phyloP scores from a whole-genome alignment of 2,888 invertebrate genomes.

The Cosmopolites sordidus region DNA sequence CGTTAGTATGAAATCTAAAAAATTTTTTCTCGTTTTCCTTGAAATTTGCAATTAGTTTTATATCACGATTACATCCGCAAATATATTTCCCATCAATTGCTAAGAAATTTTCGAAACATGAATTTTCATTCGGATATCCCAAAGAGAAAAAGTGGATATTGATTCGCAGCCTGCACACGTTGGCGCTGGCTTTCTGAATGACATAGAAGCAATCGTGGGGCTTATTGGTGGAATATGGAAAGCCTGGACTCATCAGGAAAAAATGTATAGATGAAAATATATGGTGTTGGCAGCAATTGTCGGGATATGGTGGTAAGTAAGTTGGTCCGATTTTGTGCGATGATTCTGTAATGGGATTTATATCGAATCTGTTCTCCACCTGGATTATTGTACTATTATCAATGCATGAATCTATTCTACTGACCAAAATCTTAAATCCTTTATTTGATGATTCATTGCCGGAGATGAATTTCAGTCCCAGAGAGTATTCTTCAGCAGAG shows the following conservation, averaged over 20 bases:
- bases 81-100: constrained; percentile 55
- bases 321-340: constrained; percentile 8
- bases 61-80: constrained; percentile 55
- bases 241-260: constrained; percentile 55
- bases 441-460: constrained; percentile 38
- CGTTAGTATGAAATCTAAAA: constrained; percentile 46
- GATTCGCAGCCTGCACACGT: constrained; percentile 53
- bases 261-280: constrained; percentile 49
- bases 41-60: constrained; percentile 43
- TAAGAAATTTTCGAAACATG: constrained; percentile 52
- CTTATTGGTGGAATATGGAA: constrained; percentile 49
- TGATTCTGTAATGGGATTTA: constrained; percentile 11
- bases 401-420: constrained; percentile 41
- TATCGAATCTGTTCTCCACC: neutral
- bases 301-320: constrained; percentile 17
- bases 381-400: neutral
- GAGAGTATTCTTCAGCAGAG: constrained; percentile 48
- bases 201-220: constrained; percentile 52
- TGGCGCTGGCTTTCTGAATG: constrained; percentile 49
- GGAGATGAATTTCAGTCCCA: constrained; percentile 51
- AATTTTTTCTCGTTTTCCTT: constrained; percentile 43
- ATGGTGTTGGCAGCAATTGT: constrained; percentile 46
- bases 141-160: constrained; percentile 55
- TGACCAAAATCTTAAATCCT: constrained; percentile 54
- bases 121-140: constrained; percentile 43